phyloP scores from a whole-genome alignment of 1,140 invertebrate genomes.

The Trachelipus rathkii region DNA sequence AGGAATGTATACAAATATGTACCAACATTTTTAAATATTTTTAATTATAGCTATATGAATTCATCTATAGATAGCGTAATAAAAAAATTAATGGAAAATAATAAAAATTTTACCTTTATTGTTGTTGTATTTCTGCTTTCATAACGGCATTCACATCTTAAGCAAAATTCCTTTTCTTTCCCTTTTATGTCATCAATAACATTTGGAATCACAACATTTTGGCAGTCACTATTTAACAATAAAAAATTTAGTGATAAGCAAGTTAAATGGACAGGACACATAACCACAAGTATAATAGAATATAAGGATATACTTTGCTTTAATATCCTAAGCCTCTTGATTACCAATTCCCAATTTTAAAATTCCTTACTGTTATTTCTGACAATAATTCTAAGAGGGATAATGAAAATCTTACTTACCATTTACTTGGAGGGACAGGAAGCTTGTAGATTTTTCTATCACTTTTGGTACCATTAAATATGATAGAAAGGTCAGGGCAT shows the following conservation, averaged over 20 bases:
- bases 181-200: constrained; percentile 66
- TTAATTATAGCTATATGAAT: not conserved
- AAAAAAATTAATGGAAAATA: not conserved
- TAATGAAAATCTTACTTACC: constrained; percentile 55
- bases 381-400: too few relatives aligned
- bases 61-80: too few relatives aligned
- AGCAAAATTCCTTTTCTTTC: constrained; percentile 69
- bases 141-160: constrained; percentile 92
- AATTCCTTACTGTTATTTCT: too few relatives aligned
- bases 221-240: constrained; percentile 74
- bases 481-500: too few relatives aligned
- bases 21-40: too few relatives aligned
- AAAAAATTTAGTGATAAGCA: not conserved
- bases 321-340: too few relatives aligned
- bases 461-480: too few relatives aligned
- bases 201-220: constrained; percentile 75
- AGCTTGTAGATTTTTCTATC: constrained; percentile 35
- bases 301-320: too few relatives aligned
- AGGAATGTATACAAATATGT: too few relatives aligned
- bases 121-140: constrained; percentile 92
- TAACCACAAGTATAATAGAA: too few relatives aligned
- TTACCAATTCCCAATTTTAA: too few relatives aligned
- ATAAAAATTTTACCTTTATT: constrained; percentile 75
- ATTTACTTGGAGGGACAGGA: constrained; percentile 72
- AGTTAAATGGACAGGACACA: too few relatives aligned